phyloP scores from a whole-genome alignment of 2,113 vertebrate genomes.

The Bombycilla garrulus region DNA sequence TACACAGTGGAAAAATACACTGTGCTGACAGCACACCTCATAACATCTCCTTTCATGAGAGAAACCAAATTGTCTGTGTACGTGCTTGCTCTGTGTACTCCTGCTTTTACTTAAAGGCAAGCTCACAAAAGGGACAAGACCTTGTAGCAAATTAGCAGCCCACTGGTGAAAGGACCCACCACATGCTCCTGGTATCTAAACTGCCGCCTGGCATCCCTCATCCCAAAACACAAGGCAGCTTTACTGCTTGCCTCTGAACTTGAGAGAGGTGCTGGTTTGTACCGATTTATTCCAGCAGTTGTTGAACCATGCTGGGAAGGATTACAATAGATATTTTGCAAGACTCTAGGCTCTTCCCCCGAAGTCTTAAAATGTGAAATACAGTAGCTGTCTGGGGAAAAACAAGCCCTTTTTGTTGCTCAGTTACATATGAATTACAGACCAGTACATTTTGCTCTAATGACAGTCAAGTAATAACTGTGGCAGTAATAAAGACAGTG shows the following conservation, averaged over 20 bases:
- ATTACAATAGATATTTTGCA: neutral
- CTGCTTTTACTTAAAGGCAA: neutral
- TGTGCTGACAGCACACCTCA: neutral
- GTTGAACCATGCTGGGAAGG: neutral
- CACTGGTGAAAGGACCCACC: neutral
- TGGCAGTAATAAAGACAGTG: neutral
- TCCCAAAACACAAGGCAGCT: neutral
- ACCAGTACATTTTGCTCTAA: neutral
- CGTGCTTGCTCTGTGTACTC: neutral
- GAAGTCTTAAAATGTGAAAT: neutral
- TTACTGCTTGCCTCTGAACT: neutral
- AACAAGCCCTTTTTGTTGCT: neutral
- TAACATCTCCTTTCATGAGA: neutral
- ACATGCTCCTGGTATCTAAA: neutral
- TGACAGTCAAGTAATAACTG: neutral
- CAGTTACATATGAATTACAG: neutral
- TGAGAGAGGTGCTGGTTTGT: neutral
- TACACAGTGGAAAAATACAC: neutral
- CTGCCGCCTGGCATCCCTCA: neutral
- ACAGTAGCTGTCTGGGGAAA: neutral
- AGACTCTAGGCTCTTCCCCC: neutral
- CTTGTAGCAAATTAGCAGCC: neutral
- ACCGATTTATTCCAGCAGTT: neutral
- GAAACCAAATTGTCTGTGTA: neutral
- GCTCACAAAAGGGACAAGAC: accelerated